Conservation (phyloP, 1,140 invertebrate genomes). For the Chrysoperla carnea region DNA sequence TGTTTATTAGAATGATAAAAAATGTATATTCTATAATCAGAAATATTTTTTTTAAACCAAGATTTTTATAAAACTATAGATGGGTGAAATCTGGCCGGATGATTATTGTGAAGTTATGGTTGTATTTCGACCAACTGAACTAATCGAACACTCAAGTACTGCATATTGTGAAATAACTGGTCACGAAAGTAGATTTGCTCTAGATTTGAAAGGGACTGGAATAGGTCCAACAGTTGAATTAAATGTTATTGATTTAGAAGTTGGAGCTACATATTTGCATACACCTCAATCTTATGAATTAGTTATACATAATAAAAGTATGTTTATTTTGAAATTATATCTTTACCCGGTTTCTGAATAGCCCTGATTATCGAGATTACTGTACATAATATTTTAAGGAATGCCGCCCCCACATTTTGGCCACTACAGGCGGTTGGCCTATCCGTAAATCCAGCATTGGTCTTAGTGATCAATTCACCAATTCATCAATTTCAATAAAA, state of each 20-base stretch:
- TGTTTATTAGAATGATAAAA: too few species aligned
- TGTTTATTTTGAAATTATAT: neutral
- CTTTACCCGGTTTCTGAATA: too few species aligned
- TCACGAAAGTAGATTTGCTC: constrained; percentile 6
- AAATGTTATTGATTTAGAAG: constrained; percentile 11
- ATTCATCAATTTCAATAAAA: too few species aligned
- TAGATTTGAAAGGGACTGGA: constrained; percentile 13
- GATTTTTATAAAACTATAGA: too few species aligned
- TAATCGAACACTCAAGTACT: constrained; percentile 6
- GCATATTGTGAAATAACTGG: constrained; percentile 16
- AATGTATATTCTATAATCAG: too few species aligned
- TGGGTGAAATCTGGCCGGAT: constrained; percentile 14
- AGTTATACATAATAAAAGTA: constrained; percentile 11
- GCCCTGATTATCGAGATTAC: too few species aligned
- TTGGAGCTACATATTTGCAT: constrained; percentile 13
- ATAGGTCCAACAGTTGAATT: constrained; percentile 12
- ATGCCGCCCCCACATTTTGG: too few species aligned
- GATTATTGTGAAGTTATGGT: constrained; percentile 9
- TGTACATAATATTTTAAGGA: too few species aligned
- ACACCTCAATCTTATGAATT: constrained; percentile 17
- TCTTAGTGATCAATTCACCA: too few species aligned
- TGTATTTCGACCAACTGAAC: constrained; percentile 11
- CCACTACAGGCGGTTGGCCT: too few species aligned
- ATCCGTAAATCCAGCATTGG: too few species aligned
- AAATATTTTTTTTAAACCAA: too few species aligned